Conservation (phyloP, 92 coral and sea anemone species). For the Palythoa heliodiscus region DNA sequence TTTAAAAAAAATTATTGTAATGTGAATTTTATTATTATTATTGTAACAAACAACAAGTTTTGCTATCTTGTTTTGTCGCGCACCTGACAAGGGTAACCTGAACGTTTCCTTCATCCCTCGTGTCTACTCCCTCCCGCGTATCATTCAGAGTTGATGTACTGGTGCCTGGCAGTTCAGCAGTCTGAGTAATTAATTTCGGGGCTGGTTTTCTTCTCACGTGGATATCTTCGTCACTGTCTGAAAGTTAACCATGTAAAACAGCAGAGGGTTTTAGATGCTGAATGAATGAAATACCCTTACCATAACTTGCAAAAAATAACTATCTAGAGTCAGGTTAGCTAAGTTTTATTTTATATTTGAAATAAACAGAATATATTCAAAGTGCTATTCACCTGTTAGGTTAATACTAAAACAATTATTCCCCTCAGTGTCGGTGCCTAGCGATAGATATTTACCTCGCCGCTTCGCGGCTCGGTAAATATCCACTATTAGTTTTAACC, state of each 20-base stretch:
- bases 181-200: not conserved
- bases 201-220: conserved; percentile 21
- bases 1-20: too few relatives aligned
- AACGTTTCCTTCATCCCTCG: conserved; percentile 5
- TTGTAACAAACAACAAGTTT: not conserved
- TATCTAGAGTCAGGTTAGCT: too few relatives aligned
- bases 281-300: not conserved
- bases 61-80: not conserved
- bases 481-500: too few relatives aligned
- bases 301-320: not conserved
- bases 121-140: not conserved
- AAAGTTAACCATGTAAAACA: not conserved
- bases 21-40: not conserved
- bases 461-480: too few relatives aligned
- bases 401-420: too few relatives aligned
- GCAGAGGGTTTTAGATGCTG: not conserved
- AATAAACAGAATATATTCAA: too few relatives aligned
- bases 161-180: not conserved
- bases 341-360: too few relatives aligned
- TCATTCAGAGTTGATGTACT: not conserved
- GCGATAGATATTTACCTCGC: too few relatives aligned
- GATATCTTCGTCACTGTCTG: conserved; percentile 35
- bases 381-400: too few relatives aligned
- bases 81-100: conserved; percentile 33
- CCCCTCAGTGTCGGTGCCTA: too few relatives aligned